phyloP scores from a whole-genome alignment of 2,888 invertebrate genomes.

The Acanthococcus lagerstroemiae region DNA sequence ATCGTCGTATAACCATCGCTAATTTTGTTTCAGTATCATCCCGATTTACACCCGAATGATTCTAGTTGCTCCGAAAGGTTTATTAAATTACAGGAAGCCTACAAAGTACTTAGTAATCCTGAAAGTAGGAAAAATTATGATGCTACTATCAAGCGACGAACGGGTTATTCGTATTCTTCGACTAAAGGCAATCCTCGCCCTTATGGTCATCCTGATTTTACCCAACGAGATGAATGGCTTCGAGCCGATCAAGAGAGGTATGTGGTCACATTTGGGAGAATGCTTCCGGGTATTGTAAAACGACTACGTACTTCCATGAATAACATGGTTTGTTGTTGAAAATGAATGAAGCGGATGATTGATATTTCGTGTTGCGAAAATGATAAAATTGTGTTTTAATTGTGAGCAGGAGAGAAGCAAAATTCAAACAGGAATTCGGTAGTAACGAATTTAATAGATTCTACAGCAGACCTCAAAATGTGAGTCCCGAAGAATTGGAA shows the following conservation, averaged over 20 bases:
- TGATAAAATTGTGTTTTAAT: too few species aligned
- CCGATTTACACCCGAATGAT: constrained; percentile 21
- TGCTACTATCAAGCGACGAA: not conserved
- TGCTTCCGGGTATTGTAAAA: not conserved
- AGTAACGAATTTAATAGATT: not conserved
- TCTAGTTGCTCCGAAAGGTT: constrained; percentile 16
- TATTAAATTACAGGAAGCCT: constrained; percentile 21
- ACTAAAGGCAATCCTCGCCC: not conserved
- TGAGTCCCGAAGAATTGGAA: constrained; percentile 18
- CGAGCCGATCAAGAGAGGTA: constrained; percentile 3
- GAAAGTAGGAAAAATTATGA: constrained; percentile 13
- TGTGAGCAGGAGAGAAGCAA: constrained; percentile 3
- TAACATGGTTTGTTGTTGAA: not conserved
- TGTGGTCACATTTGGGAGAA: not conserved
- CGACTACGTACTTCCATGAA: not conserved
- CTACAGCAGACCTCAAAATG: constrained; percentile 1
- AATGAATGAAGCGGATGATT: too few species aligned
- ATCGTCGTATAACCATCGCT: not conserved
- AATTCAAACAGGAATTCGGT: not conserved
- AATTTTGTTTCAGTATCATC: constrained; percentile 16
- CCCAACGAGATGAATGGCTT: constrained; percentile 13
- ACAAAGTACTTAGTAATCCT: constrained; percentile 14
- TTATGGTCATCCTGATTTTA: constrained; percentile 3
- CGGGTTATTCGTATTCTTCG: not conserved
- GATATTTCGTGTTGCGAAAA: not conserved